These are phyloP conservation scores for Oscheius sp. DNA, from an alignment of 2,888 invertebrate genomes.

Conservation along the genomic window DNA sequence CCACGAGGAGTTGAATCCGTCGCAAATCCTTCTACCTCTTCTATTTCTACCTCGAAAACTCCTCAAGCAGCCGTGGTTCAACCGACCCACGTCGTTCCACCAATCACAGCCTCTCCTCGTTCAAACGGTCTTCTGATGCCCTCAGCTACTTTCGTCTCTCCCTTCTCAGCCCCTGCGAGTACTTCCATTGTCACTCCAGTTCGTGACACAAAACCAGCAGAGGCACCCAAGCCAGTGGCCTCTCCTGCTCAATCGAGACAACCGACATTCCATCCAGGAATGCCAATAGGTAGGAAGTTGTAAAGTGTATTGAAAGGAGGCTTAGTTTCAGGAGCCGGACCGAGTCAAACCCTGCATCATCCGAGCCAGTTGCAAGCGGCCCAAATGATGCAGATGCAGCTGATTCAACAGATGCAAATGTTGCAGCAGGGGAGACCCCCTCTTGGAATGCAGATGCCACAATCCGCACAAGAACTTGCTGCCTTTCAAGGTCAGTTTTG, in stretches of 20 bases:
- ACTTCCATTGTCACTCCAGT: not conserved
- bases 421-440: not conserved
- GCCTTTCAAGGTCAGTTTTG: conserved; percentile 5
- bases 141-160: conserved; percentile 4
- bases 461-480: not conserved
- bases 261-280: conserved; percentile 1
- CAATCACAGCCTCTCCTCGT: conserved; percentile 17
- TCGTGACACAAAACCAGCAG: not conserved
- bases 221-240: not conserved
- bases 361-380: not conserved
- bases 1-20: not conserved
- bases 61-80: not conserved
- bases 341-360: not conserved
- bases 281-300: not conserved
- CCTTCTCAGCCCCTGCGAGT: conserved; percentile 5
- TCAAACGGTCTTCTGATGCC: conserved; percentile 19
- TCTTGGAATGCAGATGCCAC: not conserved
- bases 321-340: not conserved
- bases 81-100: conserved; percentile 14
- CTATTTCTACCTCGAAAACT: not conserved
- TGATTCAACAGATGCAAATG: conserved; percentile 12
- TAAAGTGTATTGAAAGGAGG: not conserved
- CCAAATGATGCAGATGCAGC: conserved; percentile 2
- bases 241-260: conserved; percentile 19
- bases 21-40: conserved; percentile 7